These are phyloP conservation scores for Rhinophrynus dorsalis DNA, from an alignment of 2,797 vertebrate genomes.

Conservation along the genomic window DNA sequence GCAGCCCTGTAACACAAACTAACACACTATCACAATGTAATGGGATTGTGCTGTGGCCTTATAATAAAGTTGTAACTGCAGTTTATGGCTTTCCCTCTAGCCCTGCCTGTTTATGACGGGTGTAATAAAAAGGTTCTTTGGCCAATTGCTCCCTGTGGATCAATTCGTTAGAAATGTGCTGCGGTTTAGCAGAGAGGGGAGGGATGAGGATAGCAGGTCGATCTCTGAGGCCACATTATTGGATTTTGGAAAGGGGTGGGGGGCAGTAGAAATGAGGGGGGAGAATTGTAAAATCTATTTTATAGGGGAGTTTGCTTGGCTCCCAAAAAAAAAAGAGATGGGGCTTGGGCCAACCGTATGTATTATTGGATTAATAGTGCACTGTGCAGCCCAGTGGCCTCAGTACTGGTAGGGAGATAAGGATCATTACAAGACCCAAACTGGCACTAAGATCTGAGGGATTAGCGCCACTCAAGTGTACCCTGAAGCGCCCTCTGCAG, in stretches of 20 bases:
- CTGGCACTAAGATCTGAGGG: too few species aligned
- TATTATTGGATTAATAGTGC: too few species aligned
- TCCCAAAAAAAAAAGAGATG: too few species aligned
- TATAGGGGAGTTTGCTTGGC: too few species aligned
- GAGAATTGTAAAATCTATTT: neutral
- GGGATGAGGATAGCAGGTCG: conserved; percentile 21
- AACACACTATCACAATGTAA: conserved; percentile 24
- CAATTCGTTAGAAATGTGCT: conserved; percentile 61
- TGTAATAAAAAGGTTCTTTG: conserved; percentile 69
- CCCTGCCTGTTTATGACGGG: conserved; percentile 66
- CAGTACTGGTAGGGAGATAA: too few species aligned
- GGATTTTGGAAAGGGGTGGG: neutral
- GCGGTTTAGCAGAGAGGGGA: conserved; percentile 47
- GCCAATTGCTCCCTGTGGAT: conserved; percentile 66
- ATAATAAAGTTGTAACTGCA: conserved; percentile 48
- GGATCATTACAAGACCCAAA: too few species aligned
- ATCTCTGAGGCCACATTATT: conserved; percentile 36
- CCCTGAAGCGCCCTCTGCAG: too few species aligned
- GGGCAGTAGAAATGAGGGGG: neutral
- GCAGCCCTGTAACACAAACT: conserved; percentile 2
- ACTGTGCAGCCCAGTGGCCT: too few species aligned
- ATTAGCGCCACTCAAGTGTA: too few species aligned
- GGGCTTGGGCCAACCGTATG: too few species aligned
- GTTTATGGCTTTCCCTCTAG: conserved; percentile 59
- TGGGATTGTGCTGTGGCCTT: conserved; percentile 39